Percentiles rank a stretch among this genome's conserved stretches.
phyloP scores from a whole-genome alignment of 2,888 invertebrate genomes.

The Leptopilina myrica region DNA sequence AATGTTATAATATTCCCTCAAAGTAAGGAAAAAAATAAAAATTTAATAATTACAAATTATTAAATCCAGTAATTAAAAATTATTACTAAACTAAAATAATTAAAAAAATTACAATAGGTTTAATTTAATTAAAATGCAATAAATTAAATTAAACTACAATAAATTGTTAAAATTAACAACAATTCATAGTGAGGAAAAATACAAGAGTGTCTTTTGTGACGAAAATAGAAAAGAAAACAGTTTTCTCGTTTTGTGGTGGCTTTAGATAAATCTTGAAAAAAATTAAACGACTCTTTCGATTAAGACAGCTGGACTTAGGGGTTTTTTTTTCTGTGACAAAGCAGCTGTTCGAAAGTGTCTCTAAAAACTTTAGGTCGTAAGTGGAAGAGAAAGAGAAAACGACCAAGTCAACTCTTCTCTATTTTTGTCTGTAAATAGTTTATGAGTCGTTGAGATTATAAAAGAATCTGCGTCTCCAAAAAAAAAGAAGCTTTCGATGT shows the following conservation, averaged over 20 bases:
- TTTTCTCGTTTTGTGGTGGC: slow-evolving; percentile 14
- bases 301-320: background rate
- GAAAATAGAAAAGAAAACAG: background rate
- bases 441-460: slow-evolving; percentile 7
- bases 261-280: slow-evolving; percentile 6
- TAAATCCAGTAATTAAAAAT: background rate
- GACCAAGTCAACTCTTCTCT: slow-evolving; percentile 19
- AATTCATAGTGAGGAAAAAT: background rate
- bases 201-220: background rate
- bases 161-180: background rate
- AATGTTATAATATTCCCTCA: too few species aligned
- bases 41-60: background rate
- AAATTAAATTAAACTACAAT: background rate
- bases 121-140: too few species aligned
- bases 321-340: background rate
- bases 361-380: slow-evolving; percentile 1
- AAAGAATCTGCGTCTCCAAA: slow-evolving; percentile 12
- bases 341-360: slow-evolving; percentile 34
- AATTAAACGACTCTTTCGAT: slow-evolving; percentile 28
- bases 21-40: too few species aligned
- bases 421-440: slow-evolving; percentile 36
- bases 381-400: slow-evolving; percentile 1
- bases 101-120: background rate
- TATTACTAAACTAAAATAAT: background rate
- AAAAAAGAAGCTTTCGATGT: slow-evolving; percentile 28